Evolutionary conservation across 2,888 invertebrate genomes (phyloP).

Genomic region (Amphipyra tragopoginis): DNA sequence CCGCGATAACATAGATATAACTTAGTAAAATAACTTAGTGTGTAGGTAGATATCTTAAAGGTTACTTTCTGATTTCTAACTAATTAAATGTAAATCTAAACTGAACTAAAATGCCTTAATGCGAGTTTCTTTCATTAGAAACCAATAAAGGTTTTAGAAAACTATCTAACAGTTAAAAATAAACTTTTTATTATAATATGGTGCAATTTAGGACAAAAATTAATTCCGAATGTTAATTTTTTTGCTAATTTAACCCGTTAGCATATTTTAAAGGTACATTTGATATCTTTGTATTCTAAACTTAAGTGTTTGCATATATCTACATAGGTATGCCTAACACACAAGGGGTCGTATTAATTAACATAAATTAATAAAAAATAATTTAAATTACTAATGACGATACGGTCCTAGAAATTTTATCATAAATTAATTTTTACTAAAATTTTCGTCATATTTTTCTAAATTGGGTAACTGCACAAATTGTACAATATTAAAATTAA

Average conservation of each 20-base stretch:
- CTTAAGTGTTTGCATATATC: constrained; percentile 28
- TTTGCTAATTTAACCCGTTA: constrained; percentile 15
- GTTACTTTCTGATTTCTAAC: too few species aligned
- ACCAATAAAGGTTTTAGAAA: neutral
- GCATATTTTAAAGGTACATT: constrained; percentile 19
- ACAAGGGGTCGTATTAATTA: constrained; percentile 31
- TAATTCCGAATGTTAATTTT: neutral
- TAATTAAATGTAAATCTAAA: too few species aligned
- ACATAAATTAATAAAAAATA: constrained; percentile 32
- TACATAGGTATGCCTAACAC: constrained; percentile 35
- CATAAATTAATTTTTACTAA: constrained; percentile 7
- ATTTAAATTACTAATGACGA: constrained; percentile 12
- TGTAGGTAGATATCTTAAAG: too few species aligned
- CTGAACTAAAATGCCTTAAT: too few species aligned
- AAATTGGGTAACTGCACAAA: neutral
- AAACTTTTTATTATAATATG: neutral
- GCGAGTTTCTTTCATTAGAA: too few species aligned
- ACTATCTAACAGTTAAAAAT: neutral
- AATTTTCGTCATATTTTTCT: constrained; percentile 15
- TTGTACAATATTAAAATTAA: too few species aligned
- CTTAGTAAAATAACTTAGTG: too few species aligned
- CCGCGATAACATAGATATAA: too few species aligned
- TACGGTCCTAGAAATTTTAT: constrained; percentile 4
- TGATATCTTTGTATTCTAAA: constrained; percentile 7
- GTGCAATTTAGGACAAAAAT: constrained; percentile 5